Base-by-base conservation (phyloP, 2,113 vertebrate species). In the Myanophis thanlyinensis region DNA sequence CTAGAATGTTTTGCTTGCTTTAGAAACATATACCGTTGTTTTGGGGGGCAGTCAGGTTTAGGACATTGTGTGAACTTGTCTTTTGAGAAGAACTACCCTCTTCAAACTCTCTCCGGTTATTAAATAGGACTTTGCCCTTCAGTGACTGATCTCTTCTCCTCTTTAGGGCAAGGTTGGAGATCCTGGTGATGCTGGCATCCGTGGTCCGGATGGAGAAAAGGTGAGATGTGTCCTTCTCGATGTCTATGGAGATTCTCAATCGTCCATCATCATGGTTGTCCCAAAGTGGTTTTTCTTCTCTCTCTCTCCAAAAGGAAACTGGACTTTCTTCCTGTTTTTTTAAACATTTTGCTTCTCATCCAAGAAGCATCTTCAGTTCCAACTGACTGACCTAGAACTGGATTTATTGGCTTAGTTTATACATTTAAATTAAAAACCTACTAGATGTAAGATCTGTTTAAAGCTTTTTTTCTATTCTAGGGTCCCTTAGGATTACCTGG, bases 401-500 rank as follows among this genome's bases (percentile, higher is more conserved):
- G 4, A n/a, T n/a, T 52, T 20, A 18, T 30, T n/a, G 18, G 27
- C 52, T 48, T 87, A 18, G 59, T 12, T 5, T 51, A n/a, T 53
- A 22, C 2, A 59, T 40, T 35, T 67, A 59, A 73, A 49, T 1
- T 3, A 49, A 22, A 9, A 22, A 30, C 67, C 8, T 35, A 23
- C 89, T 84, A 12, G 62, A 0, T 0, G 20, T 35, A 22, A 56
- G 7, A 85, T 91, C 44, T 86, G 44, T 4, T 93, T 3, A 54
- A 27, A 56, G 23, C 54, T 23, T 59, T 10, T 91, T 44, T 59
- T 44, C 92, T 56, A 12, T 48, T 1, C 0, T 93, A 99, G 98
- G 98, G 98, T 94, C 86, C 89, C 1, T 97, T 96, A 0, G 98
- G 98, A 89, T 89, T 3, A 0, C 91, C 15, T 0, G 98, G 98